A percentile compares a stretch with the other conserved stretches of the same genome.
Conservation (phyloP, 2,888 invertebrate species). For the Gryllus longicercus region DNA sequence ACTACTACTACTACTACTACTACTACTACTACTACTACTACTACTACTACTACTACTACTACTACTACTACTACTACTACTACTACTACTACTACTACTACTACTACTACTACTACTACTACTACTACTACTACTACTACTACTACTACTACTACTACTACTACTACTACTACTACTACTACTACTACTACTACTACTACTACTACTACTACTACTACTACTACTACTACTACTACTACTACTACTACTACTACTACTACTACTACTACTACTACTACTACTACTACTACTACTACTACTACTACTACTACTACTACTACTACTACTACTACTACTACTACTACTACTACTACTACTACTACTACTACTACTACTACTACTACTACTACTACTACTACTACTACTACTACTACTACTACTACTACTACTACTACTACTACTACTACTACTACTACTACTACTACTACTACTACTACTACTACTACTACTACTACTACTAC, state of each 20-base stretch:
- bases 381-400: slow-evolving; percentile 24
- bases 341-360: slow-evolving; percentile 25
- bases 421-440: slow-evolving; percentile 24
- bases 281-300: slow-evolving; percentile 25
- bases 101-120: slow-evolving; percentile 25
- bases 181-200: slow-evolving; percentile 24
- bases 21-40: slow-evolving; percentile 42
- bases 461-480: slow-evolving; percentile 24
- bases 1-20: slow-evolving; percentile 38
- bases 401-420: slow-evolving; percentile 25
- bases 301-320: slow-evolving; percentile 25
- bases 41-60: slow-evolving; percentile 29
- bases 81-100: slow-evolving; percentile 25
- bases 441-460: slow-evolving; percentile 23
- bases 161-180: slow-evolving; percentile 24
- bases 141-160: slow-evolving; percentile 25
- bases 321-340: slow-evolving; percentile 24
- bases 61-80: slow-evolving; percentile 25
- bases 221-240: slow-evolving; percentile 25
- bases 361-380: slow-evolving; percentile 25
- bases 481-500: slow-evolving; percentile 2
- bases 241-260: slow-evolving; percentile 24
- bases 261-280: slow-evolving; percentile 45
- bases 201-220: slow-evolving; percentile 25
- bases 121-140: slow-evolving; percentile 24